These are phyloP conservation scores for Temnothorax rugatulus DNA, from an alignment of 2,888 invertebrate genomes.

Conservation along the genomic window DNA sequence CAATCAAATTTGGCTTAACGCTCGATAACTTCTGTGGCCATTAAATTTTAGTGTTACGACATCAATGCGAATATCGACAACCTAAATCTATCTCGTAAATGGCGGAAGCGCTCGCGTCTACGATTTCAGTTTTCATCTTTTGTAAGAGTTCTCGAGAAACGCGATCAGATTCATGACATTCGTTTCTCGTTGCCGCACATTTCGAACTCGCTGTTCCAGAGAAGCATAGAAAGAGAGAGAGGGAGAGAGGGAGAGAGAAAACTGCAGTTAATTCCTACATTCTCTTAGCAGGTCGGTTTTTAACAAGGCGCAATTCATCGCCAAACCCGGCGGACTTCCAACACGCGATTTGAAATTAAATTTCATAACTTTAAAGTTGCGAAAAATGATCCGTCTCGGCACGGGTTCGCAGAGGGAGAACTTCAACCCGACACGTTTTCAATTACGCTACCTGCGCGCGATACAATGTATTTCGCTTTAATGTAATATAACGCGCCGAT, in stretches of 20 bases:
- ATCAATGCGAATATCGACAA: slow-evolving; percentile 16
- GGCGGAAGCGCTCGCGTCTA: neutral
- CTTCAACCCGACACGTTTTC: slow-evolving; percentile 63
- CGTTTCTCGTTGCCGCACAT: slow-evolving; percentile 4
- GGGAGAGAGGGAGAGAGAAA: neutral
- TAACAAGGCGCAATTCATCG: slow-evolving; percentile 53
- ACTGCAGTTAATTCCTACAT: slow-evolving; percentile 34
- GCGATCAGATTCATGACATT: slow-evolving; percentile 26
- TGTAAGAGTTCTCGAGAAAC: neutral
- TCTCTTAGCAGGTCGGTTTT: slow-evolving; percentile 42
- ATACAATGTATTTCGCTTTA: slow-evolving; percentile 58
- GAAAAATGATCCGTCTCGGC: slow-evolving; percentile 62
- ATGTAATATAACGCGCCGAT: slow-evolving; percentile 47
- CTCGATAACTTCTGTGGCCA: slow-evolving; percentile 24
- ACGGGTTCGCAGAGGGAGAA: slow-evolving; percentile 27
- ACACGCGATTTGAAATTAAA: slow-evolving; percentile 58
- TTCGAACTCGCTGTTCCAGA: neutral
- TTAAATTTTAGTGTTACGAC: slow-evolving; percentile 49
- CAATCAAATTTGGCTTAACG: slow-evolving; percentile 49
- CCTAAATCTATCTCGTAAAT: slow-evolving; percentile 15
- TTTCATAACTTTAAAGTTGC: slow-evolving; percentile 61
- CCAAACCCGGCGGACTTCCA: slow-evolving; percentile 39
- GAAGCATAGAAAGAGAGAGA: neutral
- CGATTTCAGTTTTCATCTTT: neutral
- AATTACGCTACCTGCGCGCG: slow-evolving; percentile 59